Percentiles rank a stretch among this genome's conserved stretches.
Conservation (phyloP, 2,888 invertebrate genomes). For the Cantharis lateralis region DNA sequence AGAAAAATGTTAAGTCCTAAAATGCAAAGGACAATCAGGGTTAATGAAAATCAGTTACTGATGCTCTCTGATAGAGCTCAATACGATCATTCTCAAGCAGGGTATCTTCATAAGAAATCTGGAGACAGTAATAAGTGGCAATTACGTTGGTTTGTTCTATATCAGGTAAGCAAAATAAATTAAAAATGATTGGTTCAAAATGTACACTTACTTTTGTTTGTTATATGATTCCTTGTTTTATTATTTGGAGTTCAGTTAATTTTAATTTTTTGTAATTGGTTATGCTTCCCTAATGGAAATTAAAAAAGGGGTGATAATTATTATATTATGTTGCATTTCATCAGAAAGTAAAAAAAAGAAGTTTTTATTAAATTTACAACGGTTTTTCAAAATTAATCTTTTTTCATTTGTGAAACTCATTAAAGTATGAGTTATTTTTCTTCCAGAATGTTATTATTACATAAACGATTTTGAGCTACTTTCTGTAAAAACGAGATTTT, state of each 20-base stretch:
- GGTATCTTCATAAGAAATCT: slow-evolving; percentile 83
- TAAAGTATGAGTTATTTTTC: background rate
- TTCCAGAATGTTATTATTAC: background rate
- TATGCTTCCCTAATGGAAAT: too few species aligned
- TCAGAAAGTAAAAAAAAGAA: too few species aligned
- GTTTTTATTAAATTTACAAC: too few species aligned
- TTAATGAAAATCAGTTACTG: slow-evolving; percentile 83
- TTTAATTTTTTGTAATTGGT: background rate
- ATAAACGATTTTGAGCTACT: background rate
- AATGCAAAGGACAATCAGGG: slow-evolving; percentile 83
- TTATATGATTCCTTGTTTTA: background rate
- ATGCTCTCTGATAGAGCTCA: slow-evolving; percentile 86
- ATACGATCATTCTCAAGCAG: slow-evolving; percentile 80
- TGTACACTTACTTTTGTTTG: background rate
- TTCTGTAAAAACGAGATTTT: background rate
- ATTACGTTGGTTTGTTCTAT: slow-evolving; percentile 77
- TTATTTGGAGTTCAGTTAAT: background rate
- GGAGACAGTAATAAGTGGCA: slow-evolving; percentile 90
- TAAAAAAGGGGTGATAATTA: too few species aligned
- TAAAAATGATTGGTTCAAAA: background rate
- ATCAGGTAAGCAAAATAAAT: slow-evolving; percentile 67
- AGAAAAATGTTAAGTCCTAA: slow-evolving; percentile 74
- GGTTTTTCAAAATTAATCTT: background rate
- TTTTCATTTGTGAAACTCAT: background rate
- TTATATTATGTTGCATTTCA: too few species aligned